Evolutionary conservation across 1,140 invertebrate genomes (phyloP), one percentile per base, ranked within the genome.

Genomic region (Pinna nobilis): DNA sequence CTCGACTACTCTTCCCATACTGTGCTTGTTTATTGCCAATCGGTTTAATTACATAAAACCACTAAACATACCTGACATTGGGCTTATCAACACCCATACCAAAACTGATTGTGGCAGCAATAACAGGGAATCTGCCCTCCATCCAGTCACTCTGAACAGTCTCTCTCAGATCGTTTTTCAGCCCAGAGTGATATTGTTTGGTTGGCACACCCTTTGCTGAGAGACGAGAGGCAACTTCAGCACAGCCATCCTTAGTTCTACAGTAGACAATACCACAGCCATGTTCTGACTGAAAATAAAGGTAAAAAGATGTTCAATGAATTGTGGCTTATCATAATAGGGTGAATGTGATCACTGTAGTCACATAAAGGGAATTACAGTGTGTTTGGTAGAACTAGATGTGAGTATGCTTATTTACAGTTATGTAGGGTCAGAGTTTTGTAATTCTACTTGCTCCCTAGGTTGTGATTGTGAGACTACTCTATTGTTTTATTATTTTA

Each of bases 71-170:
- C 91, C 93, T 91, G 13, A 94, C 93, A 77, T 92, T 90, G 2
- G 91, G 85, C 86, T 94, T 94, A 84, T 94, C 94, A 20, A 94
- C 92, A 49, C 93, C 93, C 93, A 94, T 94, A 28, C 93, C 93
- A 89, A 94, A 94, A 82, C 92, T 93, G 72, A 94, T 91, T 20
- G 93, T 94, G 9, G 90, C 90, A 60, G 83, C 87, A 64, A 91
- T 88, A 3, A 94, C 90, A n/a, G 92, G 91, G 47, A 92, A 88
- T 64, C 89, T 87, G 13, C 92, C 93, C 63, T 89, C 85, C 89
- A 93, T 93, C 93, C 94, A 94, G 28, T 91, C 90, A 51, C 89
- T 89, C 84, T 94, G 94, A 20, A 92, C 90, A 59, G 87, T 82
- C 25, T 87, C 84, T 61, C 94, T 85, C 51, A 91, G 85, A 78